Conservation (phyloP, 53 echinoderm and acorn worm species). For the Astropecten irregularis region DNA sequence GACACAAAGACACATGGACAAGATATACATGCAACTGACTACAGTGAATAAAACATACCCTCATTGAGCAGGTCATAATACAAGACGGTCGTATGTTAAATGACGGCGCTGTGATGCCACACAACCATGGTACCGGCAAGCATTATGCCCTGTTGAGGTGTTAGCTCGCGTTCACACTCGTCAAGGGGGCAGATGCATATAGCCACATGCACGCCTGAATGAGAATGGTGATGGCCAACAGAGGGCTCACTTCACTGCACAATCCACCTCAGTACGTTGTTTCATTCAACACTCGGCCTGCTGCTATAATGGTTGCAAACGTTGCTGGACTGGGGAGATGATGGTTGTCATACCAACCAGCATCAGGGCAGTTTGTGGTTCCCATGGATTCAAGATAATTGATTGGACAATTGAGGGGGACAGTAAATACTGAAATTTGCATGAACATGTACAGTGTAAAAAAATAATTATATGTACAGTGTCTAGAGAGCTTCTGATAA, state of each 20-base stretch:
- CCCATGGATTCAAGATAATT: slow-evolving; percentile 7
- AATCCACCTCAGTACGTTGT: neutral
- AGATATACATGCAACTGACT: neutral
- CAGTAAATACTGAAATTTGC: no score
- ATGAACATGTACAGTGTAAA: neutral
- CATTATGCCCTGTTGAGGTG: slow-evolving; percentile 24
- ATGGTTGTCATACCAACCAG: neutral
- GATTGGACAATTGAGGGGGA: no score
- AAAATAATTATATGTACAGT: neutral
- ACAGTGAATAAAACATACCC: slow-evolving; percentile 48
- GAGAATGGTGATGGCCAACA: neutral
- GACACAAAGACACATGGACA: neutral
- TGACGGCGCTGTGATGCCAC: neutral
- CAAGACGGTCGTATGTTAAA: slow-evolving; percentile 29
- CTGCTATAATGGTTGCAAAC: neutral
- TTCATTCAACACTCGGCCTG: no score
- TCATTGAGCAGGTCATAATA: slow-evolving; percentile 22
- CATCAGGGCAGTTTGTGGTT: neutral
- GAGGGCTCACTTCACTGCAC: slow-evolving; percentile 29
- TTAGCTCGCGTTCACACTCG: slow-evolving; percentile 5
- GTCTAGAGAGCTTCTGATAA: no score
- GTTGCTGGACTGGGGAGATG: neutral
- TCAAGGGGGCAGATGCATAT: neutral
- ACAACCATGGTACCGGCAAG: neutral
- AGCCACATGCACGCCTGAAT: slow-evolving; percentile 1